Evolutionary conservation across 2,888 invertebrate species (phyloP), one percentile per base, ranked within the genome.

Genomic region (Drosophila picticornis): DNA sequence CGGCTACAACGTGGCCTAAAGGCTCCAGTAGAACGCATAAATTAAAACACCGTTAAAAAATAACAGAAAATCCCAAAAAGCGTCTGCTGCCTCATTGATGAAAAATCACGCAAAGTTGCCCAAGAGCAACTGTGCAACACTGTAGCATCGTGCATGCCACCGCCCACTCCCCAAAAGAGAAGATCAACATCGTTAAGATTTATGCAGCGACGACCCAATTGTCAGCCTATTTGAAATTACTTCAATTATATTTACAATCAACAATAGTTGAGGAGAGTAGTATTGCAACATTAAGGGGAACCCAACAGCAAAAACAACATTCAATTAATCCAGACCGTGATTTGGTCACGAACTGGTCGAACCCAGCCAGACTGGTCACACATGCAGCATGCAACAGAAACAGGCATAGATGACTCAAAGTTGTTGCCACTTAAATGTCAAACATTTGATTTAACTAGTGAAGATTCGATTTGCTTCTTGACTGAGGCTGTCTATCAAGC

Each of bases 61-160:
- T 68, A 72, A 62, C 71, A 56, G 50, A 34, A 48, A 43, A 71
- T 57, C 46, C 36, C 56, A 27, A 67, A 61, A 16, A 66, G 11
- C 69, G 31, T 58, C 34, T 64, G 64, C 48, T 40, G 52, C 25
- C 43, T 72, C 72, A 81, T 77, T 72, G 80, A 80, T 64, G 69
- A 67, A 68, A 72, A 64, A 69, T 76, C 85, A 88, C 88, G 87
- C 88, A 82, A 88, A 83, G 87, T 88, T 88, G 76, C 87, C 77
- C 74, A 85, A 84, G 80, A 64, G 68, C 67, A 55, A 27, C 22
- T 57, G 53, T 56, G 56, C 58, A 58, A 38, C 71, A 29, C 38
- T 56, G 56, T n/a, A 16, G 38, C 43, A 67, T 63, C 62, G 66
- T 40, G 57, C 65, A 58, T 52, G 69, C 38, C 40, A 36, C 43